These are phyloP conservation scores for Lamprologus sp. DNA, from an alignment of 2,113 vertebrate species.

Conservation along the genomic window DNA sequence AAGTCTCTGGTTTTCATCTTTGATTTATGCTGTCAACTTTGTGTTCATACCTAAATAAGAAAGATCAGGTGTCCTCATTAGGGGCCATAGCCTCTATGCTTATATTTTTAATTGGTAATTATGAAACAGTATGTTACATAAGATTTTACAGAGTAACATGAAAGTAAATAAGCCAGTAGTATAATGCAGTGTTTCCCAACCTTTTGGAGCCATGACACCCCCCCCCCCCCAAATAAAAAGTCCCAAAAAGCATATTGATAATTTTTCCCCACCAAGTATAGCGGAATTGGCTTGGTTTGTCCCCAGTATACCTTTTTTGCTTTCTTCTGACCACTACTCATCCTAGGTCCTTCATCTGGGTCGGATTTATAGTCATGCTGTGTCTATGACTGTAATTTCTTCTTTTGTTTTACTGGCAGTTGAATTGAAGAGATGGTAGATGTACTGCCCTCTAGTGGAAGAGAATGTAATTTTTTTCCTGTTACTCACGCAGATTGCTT, in stretches of 20 bases:
- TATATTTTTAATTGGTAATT: background rate
- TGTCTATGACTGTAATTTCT: background rate
- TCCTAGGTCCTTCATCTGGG: background rate
- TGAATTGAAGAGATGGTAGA: background rate
- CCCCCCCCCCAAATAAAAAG: background rate
- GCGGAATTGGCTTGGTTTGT: background rate
- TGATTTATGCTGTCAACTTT: background rate
- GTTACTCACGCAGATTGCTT: background rate
- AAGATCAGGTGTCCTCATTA: background rate
- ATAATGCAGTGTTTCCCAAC: background rate
- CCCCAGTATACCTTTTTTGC: background rate
- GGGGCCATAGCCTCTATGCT: background rate
- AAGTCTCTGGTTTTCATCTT: background rate
- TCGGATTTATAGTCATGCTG: background rate
- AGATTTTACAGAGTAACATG: background rate
- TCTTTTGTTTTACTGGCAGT: background rate
- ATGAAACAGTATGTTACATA: background rate
- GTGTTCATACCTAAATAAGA: background rate
- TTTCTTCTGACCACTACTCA: background rate
- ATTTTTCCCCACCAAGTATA: background rate
- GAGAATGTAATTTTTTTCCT: background rate
- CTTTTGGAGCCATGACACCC: background rate
- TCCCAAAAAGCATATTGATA: background rate
- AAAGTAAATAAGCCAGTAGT: background rate
- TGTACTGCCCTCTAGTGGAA: background rate